Evolutionary conservation across 2,888 invertebrate genomes (phyloP).

Genomic region (Lymantria monacha): DNA sequence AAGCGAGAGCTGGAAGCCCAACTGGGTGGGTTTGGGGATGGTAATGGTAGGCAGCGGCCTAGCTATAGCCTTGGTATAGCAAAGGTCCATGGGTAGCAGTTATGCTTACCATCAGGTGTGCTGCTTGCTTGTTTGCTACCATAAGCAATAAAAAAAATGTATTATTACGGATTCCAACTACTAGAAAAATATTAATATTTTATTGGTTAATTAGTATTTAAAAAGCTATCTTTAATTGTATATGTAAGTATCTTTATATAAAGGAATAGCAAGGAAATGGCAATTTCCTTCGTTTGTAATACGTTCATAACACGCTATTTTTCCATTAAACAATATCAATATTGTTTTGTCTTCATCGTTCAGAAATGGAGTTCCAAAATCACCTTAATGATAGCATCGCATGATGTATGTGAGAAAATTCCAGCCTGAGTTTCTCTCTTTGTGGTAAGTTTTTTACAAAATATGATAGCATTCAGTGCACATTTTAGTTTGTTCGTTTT

Average conservation of each 20-base stretch:
- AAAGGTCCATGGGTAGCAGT: too few relatives aligned
- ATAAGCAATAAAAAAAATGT: too few relatives aligned
- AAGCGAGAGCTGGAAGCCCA: too few relatives aligned
- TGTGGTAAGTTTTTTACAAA: not conserved
- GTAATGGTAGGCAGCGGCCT: too few relatives aligned
- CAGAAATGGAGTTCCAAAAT: constrained; percentile 62
- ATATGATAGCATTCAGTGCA: not conserved
- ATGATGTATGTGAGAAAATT: constrained; percentile 45
- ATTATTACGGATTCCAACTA: too few relatives aligned
- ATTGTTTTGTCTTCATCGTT: constrained; percentile 76
- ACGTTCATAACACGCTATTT: constrained; percentile 72
- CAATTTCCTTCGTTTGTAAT: constrained; percentile 70
- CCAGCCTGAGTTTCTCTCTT: not conserved
- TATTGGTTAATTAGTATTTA: too few relatives aligned
- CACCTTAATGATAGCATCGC: constrained; percentile 71
- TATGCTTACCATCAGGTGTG: too few relatives aligned
- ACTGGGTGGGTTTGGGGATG: too few relatives aligned
- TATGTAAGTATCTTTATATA: constrained; percentile 55
- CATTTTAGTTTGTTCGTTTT: not conserved
- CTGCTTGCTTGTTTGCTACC: too few relatives aligned
- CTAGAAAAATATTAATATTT: too few relatives aligned
- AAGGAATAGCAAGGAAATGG: constrained; percentile 66
- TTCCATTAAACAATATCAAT: constrained; percentile 80
- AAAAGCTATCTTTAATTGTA: not conserved
- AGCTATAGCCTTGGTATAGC: too few relatives aligned